phyloP scores from a whole-genome alignment of 2,888 invertebrate species.

The Lepidochrysops patricia region DNA sequence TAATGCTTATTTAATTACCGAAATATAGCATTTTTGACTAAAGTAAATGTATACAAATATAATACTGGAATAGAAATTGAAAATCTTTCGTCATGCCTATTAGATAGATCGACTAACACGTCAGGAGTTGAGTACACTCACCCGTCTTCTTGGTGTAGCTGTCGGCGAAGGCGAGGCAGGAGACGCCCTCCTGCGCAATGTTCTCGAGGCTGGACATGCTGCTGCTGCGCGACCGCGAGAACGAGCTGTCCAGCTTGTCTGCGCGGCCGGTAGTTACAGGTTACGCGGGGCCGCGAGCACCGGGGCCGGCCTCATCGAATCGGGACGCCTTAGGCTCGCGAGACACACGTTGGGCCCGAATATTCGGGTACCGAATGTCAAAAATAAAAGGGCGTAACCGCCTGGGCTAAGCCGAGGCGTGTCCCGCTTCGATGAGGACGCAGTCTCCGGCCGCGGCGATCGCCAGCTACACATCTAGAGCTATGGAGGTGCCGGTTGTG shows the following conservation, averaged over 20 bases:
- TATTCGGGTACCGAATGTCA: too few species aligned
- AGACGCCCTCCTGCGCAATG: constrained; percentile 95
- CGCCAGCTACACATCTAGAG: constrained; percentile 42
- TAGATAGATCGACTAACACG: too few species aligned
- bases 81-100: too few species aligned
- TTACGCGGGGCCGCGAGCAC: constrained; percentile 33
- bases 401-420: too few species aligned
- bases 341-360: too few species aligned
- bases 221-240: constrained; percentile 96
- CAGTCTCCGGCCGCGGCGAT: neutral
- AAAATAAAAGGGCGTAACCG: too few species aligned
- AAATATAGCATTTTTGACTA: too few species aligned
- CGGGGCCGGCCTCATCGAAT: neutral
- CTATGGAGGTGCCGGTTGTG: constrained; percentile 57
- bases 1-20: too few species aligned
- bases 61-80: too few species aligned
- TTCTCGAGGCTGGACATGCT: constrained; percentile 98
- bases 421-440: neutral
- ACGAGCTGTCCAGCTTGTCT: constrained; percentile 98
- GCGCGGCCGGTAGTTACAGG: constrained; percentile 76
- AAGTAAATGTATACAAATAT: too few species aligned
- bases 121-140: constrained; percentile 52
- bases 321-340: neutral
- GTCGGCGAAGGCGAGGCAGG: constrained; percentile 96
- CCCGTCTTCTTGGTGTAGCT: constrained; percentile 96